Evolutionary conservation across 2,888 invertebrate species (phyloP).

Genomic region (Bembecia ichneumoniformis): DNA sequence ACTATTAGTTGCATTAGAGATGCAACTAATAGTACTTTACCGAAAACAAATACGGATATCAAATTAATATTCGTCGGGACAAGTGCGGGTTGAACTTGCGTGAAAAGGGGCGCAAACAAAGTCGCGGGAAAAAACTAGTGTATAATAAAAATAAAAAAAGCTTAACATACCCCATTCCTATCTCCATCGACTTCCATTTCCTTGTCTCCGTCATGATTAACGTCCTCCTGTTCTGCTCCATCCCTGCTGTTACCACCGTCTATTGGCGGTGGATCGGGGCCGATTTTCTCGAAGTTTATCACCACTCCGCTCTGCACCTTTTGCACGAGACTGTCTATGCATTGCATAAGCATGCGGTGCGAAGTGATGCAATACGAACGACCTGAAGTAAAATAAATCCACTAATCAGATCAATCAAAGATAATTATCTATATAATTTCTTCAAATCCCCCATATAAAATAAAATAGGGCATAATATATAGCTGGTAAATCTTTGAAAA

Average conservation of each 20-base stretch:
- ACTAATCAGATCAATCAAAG: too few relatives aligned
- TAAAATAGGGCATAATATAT: too few relatives aligned
- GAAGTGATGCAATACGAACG: conserved; percentile 96
- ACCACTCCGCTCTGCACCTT: conserved; percentile 98
- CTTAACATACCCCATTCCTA: conserved; percentile 59
- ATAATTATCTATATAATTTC: too few relatives aligned
- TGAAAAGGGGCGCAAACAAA: too few relatives aligned
- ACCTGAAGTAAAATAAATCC: conserved; percentile 58
- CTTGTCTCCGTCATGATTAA: conserved; percentile 53
- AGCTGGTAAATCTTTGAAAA: too few relatives aligned
- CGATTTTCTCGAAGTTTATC: conserved; percentile 96
- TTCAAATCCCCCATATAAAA: too few relatives aligned
- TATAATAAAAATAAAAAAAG: conserved; percentile 1
- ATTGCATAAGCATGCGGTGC: conserved; percentile 94
- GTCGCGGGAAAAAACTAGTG: not conserved
- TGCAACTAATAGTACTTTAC: too few relatives aligned
- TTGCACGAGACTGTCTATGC: conserved; percentile 96
- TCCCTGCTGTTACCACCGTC: conserved; percentile 65
- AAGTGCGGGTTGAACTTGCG: too few relatives aligned
- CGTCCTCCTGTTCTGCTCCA: conserved; percentile 63
- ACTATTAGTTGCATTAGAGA: too few relatives aligned
- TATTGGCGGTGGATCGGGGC: conserved; percentile 85
- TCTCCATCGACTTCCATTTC: conserved; percentile 61
- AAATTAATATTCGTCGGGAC: too few relatives aligned
- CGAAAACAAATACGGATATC: too few relatives aligned